Percentiles rank a stretch among this genome's conserved stretches.
Conservation (phyloP, 2,113 vertebrate genomes). For the Spilogale gracilis region DNA sequence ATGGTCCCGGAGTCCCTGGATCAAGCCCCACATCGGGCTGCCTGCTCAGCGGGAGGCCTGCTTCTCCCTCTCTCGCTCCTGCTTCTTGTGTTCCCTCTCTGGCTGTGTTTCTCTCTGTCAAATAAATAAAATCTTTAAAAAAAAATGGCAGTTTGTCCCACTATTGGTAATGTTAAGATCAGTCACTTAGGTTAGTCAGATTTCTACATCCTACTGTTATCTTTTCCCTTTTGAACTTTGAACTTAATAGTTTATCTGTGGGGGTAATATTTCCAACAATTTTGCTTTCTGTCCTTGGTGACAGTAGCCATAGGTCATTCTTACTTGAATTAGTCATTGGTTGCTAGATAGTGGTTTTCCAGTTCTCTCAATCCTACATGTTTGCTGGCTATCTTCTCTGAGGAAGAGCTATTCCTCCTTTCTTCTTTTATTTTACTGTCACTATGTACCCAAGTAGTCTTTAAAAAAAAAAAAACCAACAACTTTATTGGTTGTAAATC, state of each 20-base stretch:
- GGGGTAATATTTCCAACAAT: not conserved
- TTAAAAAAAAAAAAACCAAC: not conserved
- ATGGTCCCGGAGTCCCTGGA: no score
- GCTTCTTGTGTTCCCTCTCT: no score
- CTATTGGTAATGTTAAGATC: constrained; percentile 17
- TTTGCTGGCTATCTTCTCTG: not conserved
- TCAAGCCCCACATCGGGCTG: no score
- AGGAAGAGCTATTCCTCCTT: not conserved
- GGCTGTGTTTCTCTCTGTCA: no score
- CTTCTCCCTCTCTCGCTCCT: no score
- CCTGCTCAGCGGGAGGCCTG: no score
- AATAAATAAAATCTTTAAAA: no score
- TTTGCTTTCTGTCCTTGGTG: not conserved
- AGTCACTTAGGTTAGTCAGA: not conserved
- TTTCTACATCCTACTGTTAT: not conserved
- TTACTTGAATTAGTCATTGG: not conserved
- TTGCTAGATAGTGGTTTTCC: constrained; percentile 28
- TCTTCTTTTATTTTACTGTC: constrained; percentile 19
- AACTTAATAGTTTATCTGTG: not conserved
- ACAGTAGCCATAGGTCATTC: not conserved
- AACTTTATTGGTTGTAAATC: not conserved
- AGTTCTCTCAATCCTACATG: not conserved
- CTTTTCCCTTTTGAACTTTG: constrained; percentile 10
- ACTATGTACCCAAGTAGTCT: not conserved
- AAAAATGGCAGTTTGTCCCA: not conserved